Conservation (phyloP, 2,888 invertebrate species). For the Thumatha senex region DNA sequence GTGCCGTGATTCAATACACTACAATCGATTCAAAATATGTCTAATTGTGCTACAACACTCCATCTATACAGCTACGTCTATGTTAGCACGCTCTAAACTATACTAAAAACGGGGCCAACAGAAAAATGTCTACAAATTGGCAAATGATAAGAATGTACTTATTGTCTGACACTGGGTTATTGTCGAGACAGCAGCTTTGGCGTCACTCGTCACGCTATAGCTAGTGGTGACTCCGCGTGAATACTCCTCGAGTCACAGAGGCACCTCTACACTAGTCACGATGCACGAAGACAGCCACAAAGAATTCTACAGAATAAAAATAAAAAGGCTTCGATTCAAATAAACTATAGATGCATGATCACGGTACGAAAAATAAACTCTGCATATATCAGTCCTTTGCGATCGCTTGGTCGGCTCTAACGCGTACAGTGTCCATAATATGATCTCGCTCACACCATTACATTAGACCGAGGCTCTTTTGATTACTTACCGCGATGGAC, state of each 20-base stretch:
- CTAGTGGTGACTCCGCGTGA: slow-evolving; percentile 52
- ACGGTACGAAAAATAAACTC: no score
- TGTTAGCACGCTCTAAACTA: slow-evolving; percentile 33
- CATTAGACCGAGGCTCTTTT: no score
- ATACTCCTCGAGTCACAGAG: slow-evolving; percentile 15
- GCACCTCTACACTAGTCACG: slow-evolving; percentile 45
- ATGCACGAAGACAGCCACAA: slow-evolving; percentile 55
- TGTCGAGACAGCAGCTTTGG: slow-evolving; percentile 82
- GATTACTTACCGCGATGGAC: no score
- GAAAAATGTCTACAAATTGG: slow-evolving; percentile 59
- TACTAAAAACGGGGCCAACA: slow-evolving; percentile 50
- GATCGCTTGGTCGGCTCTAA: no score
- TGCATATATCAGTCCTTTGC: no score
- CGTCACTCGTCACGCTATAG: slow-evolving; percentile 64
- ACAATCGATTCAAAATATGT: slow-evolving; percentile 13
- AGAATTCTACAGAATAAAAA: slow-evolving; percentile 34
- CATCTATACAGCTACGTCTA: slow-evolving; percentile 28
- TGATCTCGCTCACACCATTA: no score
- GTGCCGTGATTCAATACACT: slow-evolving; percentile 21
- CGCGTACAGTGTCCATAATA: no score
- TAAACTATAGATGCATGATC: no score
- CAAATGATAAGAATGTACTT: slow-evolving; percentile 75
- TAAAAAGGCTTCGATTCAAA: slow-evolving; percentile 63
- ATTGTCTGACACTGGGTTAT: slow-evolving; percentile 84
- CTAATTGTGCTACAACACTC: slow-evolving; percentile 27